Evolutionary conservation across 2,888 invertebrate species (phyloP).

Genomic region (Pheosia gnoma): DNA sequence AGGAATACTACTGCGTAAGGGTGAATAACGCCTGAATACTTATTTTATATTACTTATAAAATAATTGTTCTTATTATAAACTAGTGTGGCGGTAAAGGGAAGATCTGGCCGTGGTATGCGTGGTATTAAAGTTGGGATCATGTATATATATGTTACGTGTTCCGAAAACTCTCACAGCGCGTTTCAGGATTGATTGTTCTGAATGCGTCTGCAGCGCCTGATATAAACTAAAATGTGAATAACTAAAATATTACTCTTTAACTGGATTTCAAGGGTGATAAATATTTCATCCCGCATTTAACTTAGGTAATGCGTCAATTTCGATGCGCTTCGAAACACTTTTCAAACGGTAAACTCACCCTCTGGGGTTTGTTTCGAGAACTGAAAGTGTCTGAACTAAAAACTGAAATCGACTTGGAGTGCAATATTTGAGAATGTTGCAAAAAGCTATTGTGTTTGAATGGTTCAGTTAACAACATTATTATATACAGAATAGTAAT

Average conservation of each 20-base stretch:
- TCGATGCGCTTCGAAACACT: neutral
- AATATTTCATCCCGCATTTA: neutral
- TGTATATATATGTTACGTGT: no score
- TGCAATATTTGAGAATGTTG: neutral
- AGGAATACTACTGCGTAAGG: neutral
- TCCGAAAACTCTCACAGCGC: no score
- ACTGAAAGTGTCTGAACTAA: neutral
- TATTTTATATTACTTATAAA: no score
- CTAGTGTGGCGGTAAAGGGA: no score
- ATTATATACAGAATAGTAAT: neutral
- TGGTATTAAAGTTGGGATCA: no score
- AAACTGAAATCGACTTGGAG: neutral
- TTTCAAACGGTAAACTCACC: neutral
- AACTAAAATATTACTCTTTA: neutral
- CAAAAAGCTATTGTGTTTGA: neutral
- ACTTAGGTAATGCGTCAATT: neutral
- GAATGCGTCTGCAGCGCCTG: no score
- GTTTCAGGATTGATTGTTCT: no score
- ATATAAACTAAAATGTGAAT: neutral
- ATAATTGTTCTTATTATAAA: no score
- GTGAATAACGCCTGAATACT: neutral
- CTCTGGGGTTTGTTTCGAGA: neutral
- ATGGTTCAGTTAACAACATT: no score
- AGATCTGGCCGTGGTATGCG: no score
- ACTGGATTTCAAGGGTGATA: neutral